Evolutionary conservation across 2,888 invertebrate genomes (phyloP), one percentile per base, ranked within the genome.

Genomic region (Eupelmus urozonus): DNA sequence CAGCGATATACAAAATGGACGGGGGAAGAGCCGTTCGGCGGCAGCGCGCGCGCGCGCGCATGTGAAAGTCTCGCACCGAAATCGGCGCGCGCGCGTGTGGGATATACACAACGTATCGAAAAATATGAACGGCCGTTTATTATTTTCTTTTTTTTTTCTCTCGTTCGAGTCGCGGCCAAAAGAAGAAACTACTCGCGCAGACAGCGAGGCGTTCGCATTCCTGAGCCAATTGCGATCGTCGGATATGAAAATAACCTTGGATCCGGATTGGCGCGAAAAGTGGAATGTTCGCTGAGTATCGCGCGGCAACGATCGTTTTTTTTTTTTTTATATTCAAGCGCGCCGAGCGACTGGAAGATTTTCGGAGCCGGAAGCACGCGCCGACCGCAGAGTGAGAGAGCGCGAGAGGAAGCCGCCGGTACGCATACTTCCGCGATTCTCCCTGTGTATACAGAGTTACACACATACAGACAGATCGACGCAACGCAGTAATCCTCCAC

Each of bases 191-290:
- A n/a, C n/a, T 34, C 45, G 16, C 45, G 45, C 2, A 34, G 34
- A 34, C 34, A 34, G 5, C 49, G 49, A 9, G 11, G 27, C 66
- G 67, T 67, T 67, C 67, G 75, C 75, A 75, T 75, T 75, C 66
- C 75, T 60, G 51, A 42, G 40, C 57, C 75, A 75, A 75, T 75
- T 67, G 75, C 67, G 66, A 49, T 71, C 49, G 57, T 18, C 60
- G 66, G 67, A 76, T 63, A 70, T 82, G 81, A 82, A 79, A 78
- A 79, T 80, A 78, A 78, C 80, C 81, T 80, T 79, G 79, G 80
- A 66, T 73, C 67, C 76, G 77, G 59, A 81, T 57, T 55, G 49
- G 34, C 62, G 49, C 71, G 60, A 65, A 73, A 73, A 65, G 57
- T 49, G 53, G 57, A 69, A 69, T 69, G 29, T 16, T 25, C 11